Percentiles rank a stretch among this genome's conserved stretches.
These are phyloP conservation scores for Cinclus cinclus DNA, from an alignment of 2,113 vertebrate genomes.

Conservation along the genomic window DNA sequence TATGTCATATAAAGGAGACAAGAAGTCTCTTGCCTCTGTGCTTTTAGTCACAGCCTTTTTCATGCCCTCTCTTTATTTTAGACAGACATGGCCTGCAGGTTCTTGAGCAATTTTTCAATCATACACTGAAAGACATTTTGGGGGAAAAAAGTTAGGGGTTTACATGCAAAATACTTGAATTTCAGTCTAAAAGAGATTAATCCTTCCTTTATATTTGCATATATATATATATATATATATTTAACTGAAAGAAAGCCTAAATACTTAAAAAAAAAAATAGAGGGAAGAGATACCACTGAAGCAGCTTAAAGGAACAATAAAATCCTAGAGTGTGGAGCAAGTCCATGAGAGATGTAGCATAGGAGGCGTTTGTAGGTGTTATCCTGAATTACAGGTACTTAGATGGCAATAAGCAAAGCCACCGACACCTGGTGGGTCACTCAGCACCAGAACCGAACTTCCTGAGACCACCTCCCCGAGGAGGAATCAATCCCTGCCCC, in stretches of 20 bases:
- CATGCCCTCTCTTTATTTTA: not conserved
- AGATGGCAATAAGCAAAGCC: no score
- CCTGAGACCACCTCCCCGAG: rapidly evolving
- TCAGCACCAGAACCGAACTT: not conserved
- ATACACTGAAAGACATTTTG: not conserved
- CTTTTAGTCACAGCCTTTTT: not conserved
- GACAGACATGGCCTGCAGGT: not conserved
- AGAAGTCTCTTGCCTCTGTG: not conserved
- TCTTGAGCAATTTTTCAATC: not conserved
- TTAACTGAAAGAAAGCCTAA: not conserved
- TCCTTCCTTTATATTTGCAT: not conserved
- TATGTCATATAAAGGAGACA: not conserved
- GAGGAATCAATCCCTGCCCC: not conserved
- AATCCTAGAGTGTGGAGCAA: not conserved
- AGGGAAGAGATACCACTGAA: not conserved
- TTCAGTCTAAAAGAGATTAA: not conserved
- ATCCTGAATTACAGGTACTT: not conserved
- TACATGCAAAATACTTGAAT: not conserved
- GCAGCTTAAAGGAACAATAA: not conserved
- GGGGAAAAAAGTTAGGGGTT: not conserved
- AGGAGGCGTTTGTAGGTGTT: rapidly evolving
- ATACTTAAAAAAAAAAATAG: no score
- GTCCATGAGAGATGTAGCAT: not conserved
- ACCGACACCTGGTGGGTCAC: no score
- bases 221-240: not conserved